Evolutionary conservation across 2,113 vertebrate species (phyloP), one percentile per base, ranked within the genome.

Genomic region (Falco punctatus): DNA sequence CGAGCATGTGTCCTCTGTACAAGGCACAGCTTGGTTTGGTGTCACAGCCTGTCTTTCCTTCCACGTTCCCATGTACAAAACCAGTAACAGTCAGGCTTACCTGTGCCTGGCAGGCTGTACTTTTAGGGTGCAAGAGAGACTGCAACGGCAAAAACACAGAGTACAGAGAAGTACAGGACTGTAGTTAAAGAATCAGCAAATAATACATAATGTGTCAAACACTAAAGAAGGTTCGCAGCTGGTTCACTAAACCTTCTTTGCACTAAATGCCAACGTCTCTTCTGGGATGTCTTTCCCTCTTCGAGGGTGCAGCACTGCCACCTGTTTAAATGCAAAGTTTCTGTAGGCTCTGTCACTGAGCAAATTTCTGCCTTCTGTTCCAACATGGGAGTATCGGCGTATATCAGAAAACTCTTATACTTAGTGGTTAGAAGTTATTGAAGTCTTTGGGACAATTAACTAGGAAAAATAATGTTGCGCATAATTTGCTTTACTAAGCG

Each of bases 401-500:
- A 6, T 35, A 42, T 26, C 40, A 24, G 61, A 42, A 33, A 80
- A 23, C 16, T 54, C n/a, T 57, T 65, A 23, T 67, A 2, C 54
- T 58, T 46, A 42, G 23, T 71, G 51, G 20, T 74, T 73, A 2
- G 58, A 82, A 42, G 70, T 58, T 80, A 10, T 58, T 23, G 81
- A 75, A 59, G 69, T 48, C 49, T 81, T 77, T 74, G 81, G 46
- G 70, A 46, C 69, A 80, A 3, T 30, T 0, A 1, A 32, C 20
- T 65, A 82, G 58, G 58, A 67, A 16, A 51, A 57, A 21, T 28
- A 40, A 27, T 23, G 52, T 83, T 89, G 88, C 74, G 84, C 57
- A 16, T 11, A 61, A 33, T 67, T 81, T 90, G 81, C 70, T 92
- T 92, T 86, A 44, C 87, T 84, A 66, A 92, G 83, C 86, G 64